phyloP scores from a whole-genome alignment of 2,797 vertebrate species.

The Sebastes oblongus region DNA sequence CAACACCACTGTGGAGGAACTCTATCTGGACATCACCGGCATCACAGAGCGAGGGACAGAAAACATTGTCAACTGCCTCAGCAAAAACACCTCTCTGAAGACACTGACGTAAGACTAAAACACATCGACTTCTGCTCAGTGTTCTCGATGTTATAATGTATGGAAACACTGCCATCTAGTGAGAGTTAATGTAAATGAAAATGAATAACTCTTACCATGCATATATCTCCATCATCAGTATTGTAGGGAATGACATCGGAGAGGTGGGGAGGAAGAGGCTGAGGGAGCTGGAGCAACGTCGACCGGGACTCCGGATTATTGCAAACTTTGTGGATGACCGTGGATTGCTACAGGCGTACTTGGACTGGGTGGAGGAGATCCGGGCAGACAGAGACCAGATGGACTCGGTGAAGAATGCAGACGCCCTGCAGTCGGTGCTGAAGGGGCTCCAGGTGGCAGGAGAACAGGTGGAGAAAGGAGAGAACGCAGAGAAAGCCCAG shows the following conservation, averaged over 20 bases:
- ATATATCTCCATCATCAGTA: slow-evolving; percentile 45
- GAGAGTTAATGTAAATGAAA: neutral
- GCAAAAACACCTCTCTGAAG: slow-evolving; percentile 72
- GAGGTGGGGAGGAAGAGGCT: slow-evolving; percentile 61
- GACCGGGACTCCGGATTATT: slow-evolving; percentile 69
- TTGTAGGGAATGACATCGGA: slow-evolving; percentile 76
- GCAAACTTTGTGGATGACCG: slow-evolving; percentile 74
- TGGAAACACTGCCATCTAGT: slow-evolving; percentile 40
- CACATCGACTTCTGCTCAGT: neutral
- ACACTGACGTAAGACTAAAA: slow-evolving; percentile 68
- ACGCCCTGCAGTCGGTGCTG: slow-evolving; percentile 72
- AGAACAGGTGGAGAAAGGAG: slow-evolving; percentile 24
- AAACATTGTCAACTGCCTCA: slow-evolving; percentile 72
- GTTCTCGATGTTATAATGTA: neutral
- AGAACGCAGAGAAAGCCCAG: slow-evolving; percentile 56
- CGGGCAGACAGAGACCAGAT: slow-evolving; percentile 71
- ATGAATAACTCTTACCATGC: neutral
- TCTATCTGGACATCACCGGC: slow-evolving; percentile 80
- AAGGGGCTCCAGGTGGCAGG: slow-evolving; percentile 59
- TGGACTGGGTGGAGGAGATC: slow-evolving; percentile 81
- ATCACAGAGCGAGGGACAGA: slow-evolving; percentile 78
- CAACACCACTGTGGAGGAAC: slow-evolving; percentile 76
- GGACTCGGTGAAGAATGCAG: slow-evolving; percentile 76
- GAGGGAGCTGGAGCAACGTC: slow-evolving; percentile 43
- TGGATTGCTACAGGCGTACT: slow-evolving; percentile 73